Conservation (phyloP, 2,888 invertebrate species). For the Lysandra coridon region DNA sequence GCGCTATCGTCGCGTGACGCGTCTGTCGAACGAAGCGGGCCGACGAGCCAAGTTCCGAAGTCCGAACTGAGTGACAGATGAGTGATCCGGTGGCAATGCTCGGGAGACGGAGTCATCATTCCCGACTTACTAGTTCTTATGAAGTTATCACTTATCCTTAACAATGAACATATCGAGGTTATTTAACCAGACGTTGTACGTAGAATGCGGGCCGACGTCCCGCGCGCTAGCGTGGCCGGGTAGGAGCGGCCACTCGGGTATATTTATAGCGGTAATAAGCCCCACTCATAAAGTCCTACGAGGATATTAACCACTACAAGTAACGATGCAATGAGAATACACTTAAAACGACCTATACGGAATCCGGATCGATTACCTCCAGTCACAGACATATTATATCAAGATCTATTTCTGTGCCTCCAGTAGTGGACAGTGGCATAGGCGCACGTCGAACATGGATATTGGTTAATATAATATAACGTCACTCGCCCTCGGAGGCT, state of each 20-base stretch:
- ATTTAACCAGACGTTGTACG: neutral
- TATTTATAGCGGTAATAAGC: neutral
- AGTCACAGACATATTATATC: no score
- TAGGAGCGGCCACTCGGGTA: neutral
- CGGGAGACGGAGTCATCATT: neutral
- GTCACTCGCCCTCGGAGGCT: neutral
- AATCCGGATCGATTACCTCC: neutral
- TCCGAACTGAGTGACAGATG: no score
- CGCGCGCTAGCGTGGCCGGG: neutral
- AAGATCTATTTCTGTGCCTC: no score
- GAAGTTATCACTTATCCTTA: neutral
- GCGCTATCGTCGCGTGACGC: neutral
- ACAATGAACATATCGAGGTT: neutral
- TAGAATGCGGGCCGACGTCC: neutral
- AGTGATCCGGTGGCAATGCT: no score
- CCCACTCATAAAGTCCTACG: neutral
- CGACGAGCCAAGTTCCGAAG: neutral
- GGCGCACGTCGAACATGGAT: neutral
- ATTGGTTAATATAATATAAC: neutral
- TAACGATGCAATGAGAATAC: neutral
- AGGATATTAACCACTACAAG: conserved; percentile 27
- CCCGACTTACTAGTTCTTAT: neutral
- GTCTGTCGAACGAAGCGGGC: neutral
- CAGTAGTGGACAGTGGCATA: neutral
- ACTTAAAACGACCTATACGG: neutral